phyloP scores from a whole-genome alignment of 1,140 invertebrate species.

The Calephelis virginiensis region DNA sequence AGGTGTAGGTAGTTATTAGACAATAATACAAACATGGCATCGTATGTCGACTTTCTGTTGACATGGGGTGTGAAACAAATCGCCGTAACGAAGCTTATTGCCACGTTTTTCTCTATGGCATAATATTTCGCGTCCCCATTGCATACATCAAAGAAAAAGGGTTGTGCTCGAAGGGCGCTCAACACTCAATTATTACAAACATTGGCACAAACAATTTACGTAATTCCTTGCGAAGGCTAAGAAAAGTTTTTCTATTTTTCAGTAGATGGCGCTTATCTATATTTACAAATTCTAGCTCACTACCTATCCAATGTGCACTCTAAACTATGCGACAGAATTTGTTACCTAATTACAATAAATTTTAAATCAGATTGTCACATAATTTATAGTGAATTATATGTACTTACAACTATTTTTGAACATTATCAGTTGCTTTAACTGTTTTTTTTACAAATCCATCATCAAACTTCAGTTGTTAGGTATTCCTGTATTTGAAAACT shows the following conservation, averaged over 20 bases:
- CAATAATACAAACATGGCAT: conserved; percentile 67
- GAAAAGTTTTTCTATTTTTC: conserved; percentile 53
- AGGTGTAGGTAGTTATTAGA: conserved; percentile 59
- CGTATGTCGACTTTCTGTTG: conserved; percentile 52
- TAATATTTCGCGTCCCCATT: conserved; percentile 70
- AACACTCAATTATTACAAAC: conserved; percentile 73
- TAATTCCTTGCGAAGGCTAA: conserved; percentile 43
- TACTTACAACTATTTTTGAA: conserved; percentile 70
- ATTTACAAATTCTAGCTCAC: conserved; percentile 57
- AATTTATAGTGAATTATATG: conserved; percentile 42
- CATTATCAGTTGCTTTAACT: conserved; percentile 73
- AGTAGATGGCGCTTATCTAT: conserved; percentile 66
- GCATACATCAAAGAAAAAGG: conserved; percentile 76
- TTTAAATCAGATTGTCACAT: conserved; percentile 30
- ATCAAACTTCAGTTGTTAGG: conserved; percentile 2
- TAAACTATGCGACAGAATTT: conserved; percentile 40
- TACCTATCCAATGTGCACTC: conserved; percentile 49
- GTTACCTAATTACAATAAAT: conserved; percentile 29
- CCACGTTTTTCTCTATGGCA: conserved; percentile 60
- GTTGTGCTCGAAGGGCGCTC: conserved; percentile 66
- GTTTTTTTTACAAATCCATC: conserved; percentile 21
- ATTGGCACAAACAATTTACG: conserved; percentile 76
- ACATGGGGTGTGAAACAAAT: conserved; percentile 61
- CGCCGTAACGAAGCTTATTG: conserved; percentile 68
- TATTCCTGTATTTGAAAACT: conserved; percentile 28